A percentile compares a stretch with the other conserved stretches of the same genome.
phyloP scores from a whole-genome alignment of 2,113 vertebrate species.

The Canis aureus region DNA sequence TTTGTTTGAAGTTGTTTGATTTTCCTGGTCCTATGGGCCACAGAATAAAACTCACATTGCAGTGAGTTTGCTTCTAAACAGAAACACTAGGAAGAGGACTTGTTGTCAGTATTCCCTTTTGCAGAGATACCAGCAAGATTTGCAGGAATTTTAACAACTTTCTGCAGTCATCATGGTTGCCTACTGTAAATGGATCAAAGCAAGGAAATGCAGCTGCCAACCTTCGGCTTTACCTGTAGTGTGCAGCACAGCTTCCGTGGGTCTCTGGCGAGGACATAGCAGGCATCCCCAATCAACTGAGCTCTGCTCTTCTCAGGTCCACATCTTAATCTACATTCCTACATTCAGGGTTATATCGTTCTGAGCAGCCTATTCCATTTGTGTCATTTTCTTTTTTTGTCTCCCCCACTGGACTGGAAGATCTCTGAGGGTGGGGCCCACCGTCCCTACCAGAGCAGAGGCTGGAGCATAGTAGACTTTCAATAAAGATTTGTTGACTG shows the following conservation, averaged over 20 bases:
- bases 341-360: background rate
- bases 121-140: background rate
- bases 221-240: background rate
- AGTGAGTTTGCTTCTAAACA: slow-evolving; percentile 30
- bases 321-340: background rate
- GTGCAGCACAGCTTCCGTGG: background rate
- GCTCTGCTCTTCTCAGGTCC: background rate
- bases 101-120: background rate
- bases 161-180: background rate
- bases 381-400: background rate
- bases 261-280: background rate
- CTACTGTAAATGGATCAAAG: background rate
- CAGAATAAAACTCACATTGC: slow-evolving; percentile 17
- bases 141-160: background rate
- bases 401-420: background rate
- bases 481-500: slow-evolving; percentile 35
- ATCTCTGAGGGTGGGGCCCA: background rate
- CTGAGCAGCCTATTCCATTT: background rate
- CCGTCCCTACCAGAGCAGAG: background rate
- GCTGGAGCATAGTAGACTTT: background rate
- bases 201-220: background rate
- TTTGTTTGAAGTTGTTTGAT: slow-evolving; percentile 30
- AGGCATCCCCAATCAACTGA: background rate
- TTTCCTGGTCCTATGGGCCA: background rate
- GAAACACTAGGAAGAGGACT: background rate